These are phyloP conservation scores for Rhyzopertha dominica DNA, from an alignment of 1,140 invertebrate genomes.

Conservation along the genomic window DNA sequence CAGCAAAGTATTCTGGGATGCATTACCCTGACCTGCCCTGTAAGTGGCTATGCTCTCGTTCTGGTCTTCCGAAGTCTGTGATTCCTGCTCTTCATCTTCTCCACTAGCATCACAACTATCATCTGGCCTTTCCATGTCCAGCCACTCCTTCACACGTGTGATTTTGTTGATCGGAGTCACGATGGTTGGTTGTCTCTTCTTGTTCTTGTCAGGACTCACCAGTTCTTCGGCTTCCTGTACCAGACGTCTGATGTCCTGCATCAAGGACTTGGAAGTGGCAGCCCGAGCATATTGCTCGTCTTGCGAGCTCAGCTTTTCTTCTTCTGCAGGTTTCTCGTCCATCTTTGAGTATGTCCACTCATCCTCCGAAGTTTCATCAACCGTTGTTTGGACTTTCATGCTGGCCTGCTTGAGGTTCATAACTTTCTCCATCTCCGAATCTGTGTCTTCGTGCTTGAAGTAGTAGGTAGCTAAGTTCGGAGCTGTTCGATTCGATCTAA, in stretches of 20 bases:
- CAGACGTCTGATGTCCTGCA: slow-evolving; percentile 53
- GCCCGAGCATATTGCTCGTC: slow-evolving; percentile 38
- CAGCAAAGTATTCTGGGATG: slow-evolving; percentile 54
- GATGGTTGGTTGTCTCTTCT: slow-evolving; percentile 36
- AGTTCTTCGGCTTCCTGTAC: slow-evolving; percentile 68
- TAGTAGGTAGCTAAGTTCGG: slow-evolving; percentile 78
- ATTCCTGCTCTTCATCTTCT: slow-evolving; percentile 78
- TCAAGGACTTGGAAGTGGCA: slow-evolving; percentile 41
- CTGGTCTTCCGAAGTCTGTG: slow-evolving; percentile 68
- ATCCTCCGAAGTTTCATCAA: slow-evolving; percentile 65
- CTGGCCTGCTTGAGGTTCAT: slow-evolving; percentile 44
- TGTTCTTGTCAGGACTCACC: slow-evolving; percentile 52
- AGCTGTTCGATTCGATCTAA: slow-evolving; percentile 58
- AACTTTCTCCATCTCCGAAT: slow-evolving; percentile 58
- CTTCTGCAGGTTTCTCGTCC: slow-evolving; percentile 48
- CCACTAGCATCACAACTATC: slow-evolving; percentile 78
- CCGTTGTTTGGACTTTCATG: slow-evolving; percentile 51
- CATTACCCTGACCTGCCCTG: slow-evolving; percentile 46
- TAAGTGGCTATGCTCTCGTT: slow-evolving; percentile 61
- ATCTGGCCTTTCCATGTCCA: slow-evolving; percentile 43
- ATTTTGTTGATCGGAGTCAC: slow-evolving; percentile 51
- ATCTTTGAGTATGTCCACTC: slow-evolving; percentile 63
- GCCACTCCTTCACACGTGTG: slow-evolving; percentile 63
- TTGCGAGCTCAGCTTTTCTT: slow-evolving; percentile 8
- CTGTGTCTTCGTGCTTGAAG: slow-evolving; percentile 77